Conservation (phyloP, 2,113 vertebrate species). For the Carassius gibelio region DNA sequence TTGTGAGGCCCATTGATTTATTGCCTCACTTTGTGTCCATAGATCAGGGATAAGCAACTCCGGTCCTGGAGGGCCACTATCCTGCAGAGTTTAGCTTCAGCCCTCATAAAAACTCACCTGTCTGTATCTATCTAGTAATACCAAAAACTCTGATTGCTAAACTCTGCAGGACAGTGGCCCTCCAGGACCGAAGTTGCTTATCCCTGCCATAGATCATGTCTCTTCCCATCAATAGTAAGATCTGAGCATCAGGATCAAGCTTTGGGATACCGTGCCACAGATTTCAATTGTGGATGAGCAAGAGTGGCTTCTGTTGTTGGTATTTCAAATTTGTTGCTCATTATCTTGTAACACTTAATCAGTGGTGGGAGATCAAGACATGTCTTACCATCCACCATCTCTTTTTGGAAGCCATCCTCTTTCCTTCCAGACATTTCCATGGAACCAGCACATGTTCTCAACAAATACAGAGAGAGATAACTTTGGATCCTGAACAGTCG, state of each 20-base stretch:
- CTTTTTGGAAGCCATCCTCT: constrained; percentile 23
- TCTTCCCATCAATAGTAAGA: constrained; percentile 9
- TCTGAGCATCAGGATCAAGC: constrained; percentile 37
- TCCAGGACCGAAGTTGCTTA: too few relatives aligned
- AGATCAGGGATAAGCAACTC: too few relatives aligned
- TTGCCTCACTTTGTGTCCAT: constrained; percentile 44
- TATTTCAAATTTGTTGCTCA: not conserved
- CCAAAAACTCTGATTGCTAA: too few relatives aligned
- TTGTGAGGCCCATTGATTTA: constrained; percentile 43
- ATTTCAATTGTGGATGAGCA: not conserved
- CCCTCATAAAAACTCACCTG: too few relatives aligned
- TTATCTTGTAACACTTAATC: constrained; percentile 31
- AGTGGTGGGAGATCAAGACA: constrained; percentile 32
- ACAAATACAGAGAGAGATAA: not conserved
- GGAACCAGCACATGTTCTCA: constrained; percentile 28
- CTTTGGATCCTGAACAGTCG: not conserved
- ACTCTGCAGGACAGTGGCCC: too few relatives aligned
- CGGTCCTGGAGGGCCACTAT: too few relatives aligned
- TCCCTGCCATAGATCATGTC: not conserved
- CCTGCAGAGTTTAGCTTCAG: too few relatives aligned
- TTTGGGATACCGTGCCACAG: constrained; percentile 26
- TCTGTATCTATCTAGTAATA: too few relatives aligned
- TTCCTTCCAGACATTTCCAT: constrained; percentile 14
- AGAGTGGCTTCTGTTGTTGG: constrained; percentile 20
- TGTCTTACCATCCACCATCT: not conserved